These are phyloP conservation scores for Eubasilissa splendida DNA, from an alignment of 2,888 invertebrate species.

Conservation along the genomic window DNA sequence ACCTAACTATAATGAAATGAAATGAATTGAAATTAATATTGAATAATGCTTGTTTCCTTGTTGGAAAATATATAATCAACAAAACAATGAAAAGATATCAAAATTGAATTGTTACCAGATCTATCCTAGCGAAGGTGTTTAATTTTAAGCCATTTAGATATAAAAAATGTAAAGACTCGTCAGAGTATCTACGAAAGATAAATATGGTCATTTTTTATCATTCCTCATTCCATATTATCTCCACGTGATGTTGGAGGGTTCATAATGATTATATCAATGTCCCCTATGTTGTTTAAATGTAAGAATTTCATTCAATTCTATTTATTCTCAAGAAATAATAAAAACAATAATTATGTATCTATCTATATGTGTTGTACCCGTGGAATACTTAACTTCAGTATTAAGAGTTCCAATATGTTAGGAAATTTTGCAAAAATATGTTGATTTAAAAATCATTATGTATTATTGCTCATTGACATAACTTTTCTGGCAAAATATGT, in stretches of 20 bases:
- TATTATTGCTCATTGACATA: conserved; percentile 13
- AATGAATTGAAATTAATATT: neutral
- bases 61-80: conserved; percentile 12
- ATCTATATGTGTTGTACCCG: no score
- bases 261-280: neutral
- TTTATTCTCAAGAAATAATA: conserved; percentile 4
- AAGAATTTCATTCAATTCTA: neutral
- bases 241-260: conserved; percentile 29
- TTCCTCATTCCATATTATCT: conserved; percentile 41
- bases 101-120: conserved; percentile 40
- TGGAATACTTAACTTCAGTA: conserved; percentile 1
- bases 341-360: no score
- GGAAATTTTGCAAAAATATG: neutral
- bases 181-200: conserved; percentile 3
- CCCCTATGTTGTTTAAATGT: neutral
- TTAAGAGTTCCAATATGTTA: neutral
- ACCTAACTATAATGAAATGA: conserved; percentile 12
- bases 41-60: conserved; percentile 11
- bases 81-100: conserved; percentile 13
- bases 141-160: conserved; percentile 37
- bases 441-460: neutral
- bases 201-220: conserved; percentile 39
- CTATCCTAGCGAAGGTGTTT: conserved; percentile 27
- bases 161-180: conserved; percentile 2
- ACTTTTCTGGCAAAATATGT: neutral